These are phyloP conservation scores for Corythucha ciliata DNA, from an alignment of 2,888 invertebrate genomes.

Conservation along the genomic window DNA sequence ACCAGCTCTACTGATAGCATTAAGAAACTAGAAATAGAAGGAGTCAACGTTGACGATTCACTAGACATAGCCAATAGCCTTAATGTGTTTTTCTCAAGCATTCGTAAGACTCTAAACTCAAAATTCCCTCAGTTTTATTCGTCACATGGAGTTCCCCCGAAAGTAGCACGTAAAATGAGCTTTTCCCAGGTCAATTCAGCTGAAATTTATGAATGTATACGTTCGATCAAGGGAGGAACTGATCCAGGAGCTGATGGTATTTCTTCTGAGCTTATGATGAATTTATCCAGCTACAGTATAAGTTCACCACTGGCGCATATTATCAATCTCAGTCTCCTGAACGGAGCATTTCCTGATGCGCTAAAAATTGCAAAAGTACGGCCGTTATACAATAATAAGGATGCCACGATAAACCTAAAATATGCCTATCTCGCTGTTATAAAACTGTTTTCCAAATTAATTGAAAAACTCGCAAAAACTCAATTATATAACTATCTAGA, in stretches of 20 bases:
- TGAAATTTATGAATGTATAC: no score
- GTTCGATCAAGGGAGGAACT: no score
- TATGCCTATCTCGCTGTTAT: not conserved
- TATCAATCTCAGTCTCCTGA: not conserved
- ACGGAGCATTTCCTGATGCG: conserved; percentile 1
- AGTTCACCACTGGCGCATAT: not conserved
- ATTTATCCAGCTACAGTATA: no score
- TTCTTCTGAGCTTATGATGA: no score
- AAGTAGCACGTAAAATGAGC: not conserved
- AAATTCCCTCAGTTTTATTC: not conserved
- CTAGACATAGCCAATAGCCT: not conserved
- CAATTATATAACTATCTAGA: no score
- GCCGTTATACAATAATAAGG: not conserved
- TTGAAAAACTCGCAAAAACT: not conserved
- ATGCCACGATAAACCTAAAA: not conserved
- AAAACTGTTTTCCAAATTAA: not conserved
- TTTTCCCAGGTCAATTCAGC: no score
- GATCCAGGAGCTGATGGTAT: no score
- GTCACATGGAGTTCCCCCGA: not conserved
- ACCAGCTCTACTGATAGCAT: no score
- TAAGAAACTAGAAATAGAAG: no score
- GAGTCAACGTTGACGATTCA: no score
- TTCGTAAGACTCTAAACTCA: not conserved
- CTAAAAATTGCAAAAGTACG: not conserved
- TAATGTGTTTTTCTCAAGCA: not conserved